These are phyloP conservation scores for Apamea crenata DNA, from an alignment of 2,888 invertebrate species.

Conservation along the genomic window DNA sequence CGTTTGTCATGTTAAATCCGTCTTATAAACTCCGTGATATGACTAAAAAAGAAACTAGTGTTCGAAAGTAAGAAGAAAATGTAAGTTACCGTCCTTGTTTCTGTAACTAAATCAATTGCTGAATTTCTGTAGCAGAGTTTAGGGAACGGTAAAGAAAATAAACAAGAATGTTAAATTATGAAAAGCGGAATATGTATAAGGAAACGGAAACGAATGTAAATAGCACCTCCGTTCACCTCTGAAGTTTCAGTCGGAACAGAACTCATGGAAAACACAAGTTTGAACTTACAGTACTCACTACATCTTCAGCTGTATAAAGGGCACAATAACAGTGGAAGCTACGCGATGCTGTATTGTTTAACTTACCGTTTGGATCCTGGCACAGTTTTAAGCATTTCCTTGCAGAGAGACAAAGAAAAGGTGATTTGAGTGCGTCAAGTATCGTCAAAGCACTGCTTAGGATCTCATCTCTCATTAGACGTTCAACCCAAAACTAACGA, in stretches of 20 bases:
- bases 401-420: neutral
- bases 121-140: neutral
- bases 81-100: neutral
- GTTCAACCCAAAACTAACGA: neutral
- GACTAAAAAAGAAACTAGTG: too few species aligned
- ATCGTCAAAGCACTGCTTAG: neutral
- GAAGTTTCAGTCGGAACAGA: constrained; percentile 22
- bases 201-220: constrained; percentile 17
- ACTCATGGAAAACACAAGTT: constrained; percentile 36
- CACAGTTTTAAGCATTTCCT: neutral
- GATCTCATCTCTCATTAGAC: neutral
- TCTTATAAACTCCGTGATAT: neutral
- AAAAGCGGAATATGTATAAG: neutral
- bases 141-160: neutral
- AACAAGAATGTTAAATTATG: neutral
- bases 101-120: neutral
- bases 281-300: constrained; percentile 15
- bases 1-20: neutral
- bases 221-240: neutral
- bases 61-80: neutral
- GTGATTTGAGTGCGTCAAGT: neutral
- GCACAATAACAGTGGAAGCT: constrained; percentile 7
- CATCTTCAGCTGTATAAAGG: neutral
- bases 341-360: constrained; percentile 3
- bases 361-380: neutral